A percentile compares a stretch with the other conserved stretches of the same genome.
These are phyloP conservation scores for Gymnogyps californianus DNA, from an alignment of 2,113 vertebrate genomes.

Conservation along the genomic window DNA sequence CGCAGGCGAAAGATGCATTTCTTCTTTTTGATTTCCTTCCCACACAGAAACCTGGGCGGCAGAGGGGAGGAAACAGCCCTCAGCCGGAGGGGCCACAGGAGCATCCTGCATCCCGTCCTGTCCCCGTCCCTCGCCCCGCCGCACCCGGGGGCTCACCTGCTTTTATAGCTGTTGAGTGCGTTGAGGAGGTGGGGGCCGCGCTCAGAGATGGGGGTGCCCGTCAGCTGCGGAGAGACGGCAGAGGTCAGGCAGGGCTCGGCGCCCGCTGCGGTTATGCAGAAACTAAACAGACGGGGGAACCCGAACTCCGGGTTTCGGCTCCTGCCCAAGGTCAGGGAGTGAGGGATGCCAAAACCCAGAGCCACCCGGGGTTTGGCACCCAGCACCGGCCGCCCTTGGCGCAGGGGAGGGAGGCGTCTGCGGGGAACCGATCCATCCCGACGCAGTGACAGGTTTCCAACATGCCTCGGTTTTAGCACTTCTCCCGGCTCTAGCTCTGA, in stretches of 20 bases:
- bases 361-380: not conserved
- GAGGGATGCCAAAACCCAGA: not conserved
- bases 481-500: not conserved
- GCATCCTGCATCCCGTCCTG: rapidly evolving
- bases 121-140: rapidly evolving
- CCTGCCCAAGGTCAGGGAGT: not conserved
- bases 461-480: rapidly evolving
- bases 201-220: conserved; percentile 83
- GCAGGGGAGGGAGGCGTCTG: not conserved
- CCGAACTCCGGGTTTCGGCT: not conserved
- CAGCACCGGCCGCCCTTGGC: rapidly evolving
- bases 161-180: conserved; percentile 95
- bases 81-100: not conserved
- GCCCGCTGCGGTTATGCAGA: not conserved
- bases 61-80: not conserved
- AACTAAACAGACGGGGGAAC: conserved; percentile 17
- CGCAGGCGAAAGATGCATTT: conserved; percentile 96
- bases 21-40: conserved; percentile 97
- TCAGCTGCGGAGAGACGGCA: conserved; percentile 73
- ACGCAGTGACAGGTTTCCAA: rapidly evolving
- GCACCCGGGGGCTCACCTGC: conserved; percentile 78
- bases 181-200: conserved; percentile 87
- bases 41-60: conserved; percentile 86
- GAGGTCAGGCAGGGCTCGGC: not conserved
- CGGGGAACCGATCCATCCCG: rapidly evolving